Conservation (phyloP, 2,797 vertebrate species). For the Thaleichthys pacificus region DNA sequence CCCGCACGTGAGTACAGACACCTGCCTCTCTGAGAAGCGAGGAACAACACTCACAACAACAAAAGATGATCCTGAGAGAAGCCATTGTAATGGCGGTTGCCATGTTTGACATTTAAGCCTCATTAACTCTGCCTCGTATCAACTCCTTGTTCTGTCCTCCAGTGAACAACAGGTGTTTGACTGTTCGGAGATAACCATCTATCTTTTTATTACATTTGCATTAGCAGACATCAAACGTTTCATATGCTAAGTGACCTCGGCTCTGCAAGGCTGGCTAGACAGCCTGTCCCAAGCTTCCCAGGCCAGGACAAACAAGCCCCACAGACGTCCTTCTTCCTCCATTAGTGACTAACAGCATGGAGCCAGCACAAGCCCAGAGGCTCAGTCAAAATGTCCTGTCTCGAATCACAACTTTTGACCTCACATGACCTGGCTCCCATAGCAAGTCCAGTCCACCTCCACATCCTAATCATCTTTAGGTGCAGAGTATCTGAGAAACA, state of each 20-base stretch:
- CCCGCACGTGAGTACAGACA: not conserved
- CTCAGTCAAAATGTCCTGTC: not conserved
- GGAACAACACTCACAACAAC: constrained; percentile 2
- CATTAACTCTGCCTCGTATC: not conserved
- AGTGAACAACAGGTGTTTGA: constrained; percentile 50
- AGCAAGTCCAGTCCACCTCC: too few species aligned
- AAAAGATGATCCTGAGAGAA: not conserved
- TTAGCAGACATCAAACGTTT: constrained; percentile 45
- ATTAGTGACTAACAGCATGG: not conserved
- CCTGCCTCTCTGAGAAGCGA: not conserved
- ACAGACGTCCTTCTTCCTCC: not conserved
- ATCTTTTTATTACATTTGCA: constrained; percentile 59
- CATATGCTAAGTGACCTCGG: constrained; percentile 4
- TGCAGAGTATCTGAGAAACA: not conserved
- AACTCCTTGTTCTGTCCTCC: not conserved
- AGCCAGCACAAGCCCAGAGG: not conserved
- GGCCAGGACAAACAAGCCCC: constrained; percentile 20
- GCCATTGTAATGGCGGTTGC: not conserved
- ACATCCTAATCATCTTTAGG: not conserved
- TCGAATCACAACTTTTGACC: not conserved
- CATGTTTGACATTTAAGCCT: not conserved
- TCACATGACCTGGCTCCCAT: not conserved
- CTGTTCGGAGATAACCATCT: constrained; percentile 47
- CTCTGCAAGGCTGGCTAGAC: constrained; percentile 1
- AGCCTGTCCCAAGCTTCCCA: constrained; percentile 10